Evolutionary conservation across 2,113 vertebrate genomes (phyloP), one percentile per base, ranked within the genome.

Genomic region (Sinocyclocheilus maitianheensis): DNA sequence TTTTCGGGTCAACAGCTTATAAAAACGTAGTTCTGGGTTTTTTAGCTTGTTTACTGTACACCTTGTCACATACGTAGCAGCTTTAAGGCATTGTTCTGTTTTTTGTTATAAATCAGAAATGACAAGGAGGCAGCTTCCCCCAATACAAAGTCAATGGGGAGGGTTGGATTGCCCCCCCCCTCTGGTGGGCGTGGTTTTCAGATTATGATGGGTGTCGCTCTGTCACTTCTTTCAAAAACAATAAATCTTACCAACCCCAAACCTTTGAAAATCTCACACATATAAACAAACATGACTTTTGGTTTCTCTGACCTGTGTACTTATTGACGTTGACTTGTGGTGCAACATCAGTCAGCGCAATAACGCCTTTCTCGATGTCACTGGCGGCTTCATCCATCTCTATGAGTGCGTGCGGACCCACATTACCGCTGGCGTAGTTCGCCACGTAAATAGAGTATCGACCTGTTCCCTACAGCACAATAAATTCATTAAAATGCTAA

Each of bases 301-400:
- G 43, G 13, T 58, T 84, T 87, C 12, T 65, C 81, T 0, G 93
- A 99, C 98, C 98, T 95, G 97, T 98, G 86, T 97, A 93, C 84
- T 96, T 99, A 94, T 95, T 96, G 92, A 99, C 97, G 0, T 96
- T 95, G 0, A 94, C 97, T 86, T 94, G 91, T 0, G 94, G 89
- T 0, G 97, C 97, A 71, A 98, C 96, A 0, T 99, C 94, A 83
- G 95, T 95, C 90, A 99, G 93, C 4, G 95, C 96, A 62, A 99
- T 91, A 40, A 97, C 43, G 22, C 97, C 98, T 0, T 72, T 92
- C 84, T 94, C 91, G 37, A 95, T 91, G 88, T 98, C 95, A 16
- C 98, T 99, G 88, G 97, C 96, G 3, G 94, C 89, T 12, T 95
- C 95, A 9, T 99, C 97, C 96, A 99, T 97, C 92, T 99, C 98